These are phyloP conservation scores for Xestia c-nigrum DNA, from an alignment of 2,888 invertebrate species.

Conservation along the genomic window DNA sequence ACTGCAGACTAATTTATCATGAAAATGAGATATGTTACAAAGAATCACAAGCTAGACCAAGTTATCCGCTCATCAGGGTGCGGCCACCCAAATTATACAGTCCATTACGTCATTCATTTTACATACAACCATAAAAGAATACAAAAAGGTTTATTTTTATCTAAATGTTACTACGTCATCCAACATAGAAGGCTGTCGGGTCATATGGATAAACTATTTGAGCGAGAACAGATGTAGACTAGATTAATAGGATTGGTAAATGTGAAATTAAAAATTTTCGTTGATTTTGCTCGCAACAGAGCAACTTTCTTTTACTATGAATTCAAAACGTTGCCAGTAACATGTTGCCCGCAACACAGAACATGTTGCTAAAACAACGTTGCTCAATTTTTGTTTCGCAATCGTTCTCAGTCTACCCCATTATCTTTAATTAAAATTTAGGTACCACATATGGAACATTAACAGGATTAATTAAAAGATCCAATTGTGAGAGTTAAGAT, in stretches of 20 bases:
- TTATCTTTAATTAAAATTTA: constrained; percentile 21
- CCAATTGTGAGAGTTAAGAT: constrained; percentile 39
- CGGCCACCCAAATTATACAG: not conserved
- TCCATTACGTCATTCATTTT: constrained; percentile 11
- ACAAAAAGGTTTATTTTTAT: not conserved
- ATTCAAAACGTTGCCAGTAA: not conserved
- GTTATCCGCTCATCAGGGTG: not conserved
- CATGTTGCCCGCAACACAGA: not conserved
- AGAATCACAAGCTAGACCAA: not conserved
- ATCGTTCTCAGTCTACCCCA: not conserved
- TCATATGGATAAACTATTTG: constrained; percentile 9
- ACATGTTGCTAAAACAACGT: not conserved
- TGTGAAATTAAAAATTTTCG: too few species aligned
- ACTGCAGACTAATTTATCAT: not conserved
- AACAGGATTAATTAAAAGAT: constrained; percentile 30
- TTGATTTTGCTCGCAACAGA: not conserved
- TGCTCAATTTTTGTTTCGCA: not conserved
- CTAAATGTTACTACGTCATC: not conserved
- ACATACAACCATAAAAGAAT: not conserved
- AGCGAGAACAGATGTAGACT: too few species aligned
- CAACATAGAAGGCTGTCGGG: not conserved
- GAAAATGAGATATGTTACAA: not conserved
- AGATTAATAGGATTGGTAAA: not conserved
- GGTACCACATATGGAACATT: constrained; percentile 13
- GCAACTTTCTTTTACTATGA: not conserved